A percentile compares a stretch with the other conserved stretches of the same genome.
phyloP scores from a whole-genome alignment of 30 jellyfish, hydroid and myxozoan species.

The Pelagia noctiluca region DNA sequence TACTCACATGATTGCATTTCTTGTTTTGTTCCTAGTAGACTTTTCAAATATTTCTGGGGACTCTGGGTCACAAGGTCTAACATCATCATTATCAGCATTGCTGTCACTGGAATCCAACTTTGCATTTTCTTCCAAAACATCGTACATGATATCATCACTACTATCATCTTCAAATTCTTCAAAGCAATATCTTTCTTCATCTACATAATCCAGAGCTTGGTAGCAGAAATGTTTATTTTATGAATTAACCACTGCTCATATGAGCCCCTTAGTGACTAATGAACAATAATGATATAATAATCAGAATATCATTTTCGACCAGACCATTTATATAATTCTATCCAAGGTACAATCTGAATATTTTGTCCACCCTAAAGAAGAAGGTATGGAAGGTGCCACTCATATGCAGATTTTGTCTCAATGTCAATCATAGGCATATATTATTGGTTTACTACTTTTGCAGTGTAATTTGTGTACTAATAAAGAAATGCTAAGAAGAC shows the following conservation, averaged over 20 bases:
- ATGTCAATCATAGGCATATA: no score
- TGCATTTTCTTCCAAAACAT: conserved; percentile 19
- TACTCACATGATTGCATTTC: conserved; percentile 31
- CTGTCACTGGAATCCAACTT: conserved; percentile 30
- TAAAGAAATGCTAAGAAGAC: no score
- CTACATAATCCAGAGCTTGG: conserved; percentile 46
- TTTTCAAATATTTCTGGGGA: conserved; percentile 31
- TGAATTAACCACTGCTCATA: neutral
- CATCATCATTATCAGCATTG: conserved; percentile 29
- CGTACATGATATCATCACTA: conserved; percentile 26
- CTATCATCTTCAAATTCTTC: conserved; percentile 36
- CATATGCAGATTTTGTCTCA: no score
- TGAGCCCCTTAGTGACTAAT: conserved; percentile 18
- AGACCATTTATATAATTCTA: neutral
- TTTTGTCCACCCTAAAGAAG: conserved; percentile 1
- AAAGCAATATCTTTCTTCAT: conserved; percentile 17
- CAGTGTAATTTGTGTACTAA: no score
- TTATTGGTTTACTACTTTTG: no score
- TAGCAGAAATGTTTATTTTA: conserved; percentile 18
- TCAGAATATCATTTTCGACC: conserved; percentile 18
- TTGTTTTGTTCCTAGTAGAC: conserved; percentile 24
- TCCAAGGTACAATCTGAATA: no score
- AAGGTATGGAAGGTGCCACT: neutral
- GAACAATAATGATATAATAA: conserved; percentile 1
- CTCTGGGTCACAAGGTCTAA: conserved; percentile 28